Evolutionary conservation across 2,797 vertebrate species (phyloP).

Genomic region (Adelosebastes latens): DNA sequence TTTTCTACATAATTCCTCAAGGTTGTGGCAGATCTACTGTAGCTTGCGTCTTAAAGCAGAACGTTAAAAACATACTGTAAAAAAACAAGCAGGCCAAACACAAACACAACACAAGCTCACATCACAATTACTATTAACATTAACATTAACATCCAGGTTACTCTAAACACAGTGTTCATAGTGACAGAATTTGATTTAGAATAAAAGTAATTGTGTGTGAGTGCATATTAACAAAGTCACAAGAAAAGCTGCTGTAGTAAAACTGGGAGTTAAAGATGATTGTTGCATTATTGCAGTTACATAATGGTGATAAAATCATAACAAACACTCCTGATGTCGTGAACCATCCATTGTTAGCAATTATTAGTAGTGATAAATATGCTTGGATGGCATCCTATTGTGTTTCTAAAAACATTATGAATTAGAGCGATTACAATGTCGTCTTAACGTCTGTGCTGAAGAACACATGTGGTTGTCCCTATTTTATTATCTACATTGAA

Average conservation of each 20-base stretch:
- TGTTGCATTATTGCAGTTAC: background rate
- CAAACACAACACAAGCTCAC: constrained; percentile 3
- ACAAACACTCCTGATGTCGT: constrained; percentile 5
- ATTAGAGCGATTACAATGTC: background rate
- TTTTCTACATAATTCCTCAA: background rate
- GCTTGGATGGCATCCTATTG: background rate
- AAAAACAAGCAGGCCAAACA: background rate
- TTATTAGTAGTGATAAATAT: constrained; percentile 12
- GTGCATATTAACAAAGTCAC: background rate
- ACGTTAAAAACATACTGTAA: background rate
- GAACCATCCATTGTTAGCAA: background rate
- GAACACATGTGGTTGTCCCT: background rate
- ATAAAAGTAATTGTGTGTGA: background rate
- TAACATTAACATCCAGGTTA: background rate
- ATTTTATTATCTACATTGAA: background rate
- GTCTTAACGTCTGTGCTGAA: background rate
- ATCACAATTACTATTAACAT: background rate
- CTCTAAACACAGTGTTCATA: background rate
- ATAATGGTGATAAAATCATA: constrained; percentile 14
- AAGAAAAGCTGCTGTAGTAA: background rate
- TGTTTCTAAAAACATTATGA: background rate
- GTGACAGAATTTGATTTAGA: background rate
- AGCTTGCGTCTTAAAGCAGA: background rate
- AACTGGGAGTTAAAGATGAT: background rate
- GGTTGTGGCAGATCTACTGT: background rate